Conservation (phyloP, 1,140 invertebrate genomes). For the Ceratoteleas bidentatus region DNA sequence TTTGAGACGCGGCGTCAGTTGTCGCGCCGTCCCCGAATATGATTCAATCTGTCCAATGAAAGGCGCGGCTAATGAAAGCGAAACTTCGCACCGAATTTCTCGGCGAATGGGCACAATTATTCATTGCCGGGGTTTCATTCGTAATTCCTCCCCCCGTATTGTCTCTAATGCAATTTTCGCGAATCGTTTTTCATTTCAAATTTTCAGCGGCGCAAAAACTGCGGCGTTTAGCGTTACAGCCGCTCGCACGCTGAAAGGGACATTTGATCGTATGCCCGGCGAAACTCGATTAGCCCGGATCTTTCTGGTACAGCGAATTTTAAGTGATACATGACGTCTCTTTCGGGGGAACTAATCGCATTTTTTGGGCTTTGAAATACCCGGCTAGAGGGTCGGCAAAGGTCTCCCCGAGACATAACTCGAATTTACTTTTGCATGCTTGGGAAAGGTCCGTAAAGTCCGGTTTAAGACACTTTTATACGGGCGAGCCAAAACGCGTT, state of each 20-base stretch:
- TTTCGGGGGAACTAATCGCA: slow-evolving; percentile 39
- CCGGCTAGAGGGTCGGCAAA: slow-evolving; percentile 7
- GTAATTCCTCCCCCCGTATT: slow-evolving; percentile 8
- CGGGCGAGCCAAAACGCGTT: not conserved
- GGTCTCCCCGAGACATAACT: not conserved
- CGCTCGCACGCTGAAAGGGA: slow-evolving; percentile 22
- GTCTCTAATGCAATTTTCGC: slow-evolving; percentile 13
- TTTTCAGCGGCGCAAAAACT: not conserved
- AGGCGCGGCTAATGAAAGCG: slow-evolving; percentile 36
- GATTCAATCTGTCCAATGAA: slow-evolving; percentile 50
- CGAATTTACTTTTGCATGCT: slow-evolving; percentile 11
- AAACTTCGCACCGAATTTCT: slow-evolving; percentile 26
- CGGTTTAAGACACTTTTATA: not conserved
- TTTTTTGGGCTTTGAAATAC: slow-evolving; percentile 33
- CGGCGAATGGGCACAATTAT: slow-evolving; percentile 34
- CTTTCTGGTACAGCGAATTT: slow-evolving; percentile 27
- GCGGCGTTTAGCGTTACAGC: not conserved
- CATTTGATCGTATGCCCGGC: slow-evolving; percentile 29
- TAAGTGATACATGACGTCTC: slow-evolving; percentile 47
- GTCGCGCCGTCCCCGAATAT: slow-evolving; percentile 18
- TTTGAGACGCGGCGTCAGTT: slow-evolving; percentile 39
- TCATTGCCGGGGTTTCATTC: slow-evolving; percentile 28
- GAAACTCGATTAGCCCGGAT: slow-evolving; percentile 28
- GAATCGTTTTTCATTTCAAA: not conserved
- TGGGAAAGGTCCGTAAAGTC: not conserved